A percentile compares a stretch with the other conserved stretches of the same genome.
These are phyloP conservation scores for Mobula birostris DNA, from an alignment of 2,113 vertebrate species.

Conservation along the genomic window DNA sequence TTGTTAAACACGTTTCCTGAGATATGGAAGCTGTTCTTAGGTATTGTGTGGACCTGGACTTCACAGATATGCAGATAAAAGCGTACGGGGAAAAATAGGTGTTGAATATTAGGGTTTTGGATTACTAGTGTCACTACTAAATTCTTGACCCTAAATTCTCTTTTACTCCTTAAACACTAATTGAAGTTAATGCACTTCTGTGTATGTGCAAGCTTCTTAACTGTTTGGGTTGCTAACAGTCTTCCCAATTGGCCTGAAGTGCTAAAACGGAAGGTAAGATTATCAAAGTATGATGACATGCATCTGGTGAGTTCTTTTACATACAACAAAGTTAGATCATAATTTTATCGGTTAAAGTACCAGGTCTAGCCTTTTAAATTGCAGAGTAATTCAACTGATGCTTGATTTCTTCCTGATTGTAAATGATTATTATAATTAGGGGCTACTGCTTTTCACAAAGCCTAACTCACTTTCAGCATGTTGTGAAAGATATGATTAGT, in stretches of 20 bases:
- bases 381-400: background rate
- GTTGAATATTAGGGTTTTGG: no score
- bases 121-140: no score
- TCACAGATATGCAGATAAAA: background rate
- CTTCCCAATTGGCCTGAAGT: background rate
- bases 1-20: background rate
- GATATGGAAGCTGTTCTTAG: background rate
- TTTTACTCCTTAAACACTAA: background rate
- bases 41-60: background rate
- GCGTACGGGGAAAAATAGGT: no score
- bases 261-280: background rate
- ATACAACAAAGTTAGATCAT: background rate
- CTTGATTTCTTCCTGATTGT: slow-evolving; percentile 21
- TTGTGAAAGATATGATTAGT: slow-evolving; percentile 20
- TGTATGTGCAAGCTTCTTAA: background rate
- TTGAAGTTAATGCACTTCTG: background rate
- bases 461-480: background rate
- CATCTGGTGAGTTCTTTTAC: background rate
- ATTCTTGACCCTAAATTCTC: no score
- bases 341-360: background rate
- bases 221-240: background rate
- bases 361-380: background rate
- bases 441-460: slow-evolving; percentile 5
- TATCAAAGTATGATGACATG: background rate
- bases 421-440: slow-evolving; percentile 31